Base-by-base conservation (phyloP, 2,888 invertebrate species). In the Neria commutata region DNA sequence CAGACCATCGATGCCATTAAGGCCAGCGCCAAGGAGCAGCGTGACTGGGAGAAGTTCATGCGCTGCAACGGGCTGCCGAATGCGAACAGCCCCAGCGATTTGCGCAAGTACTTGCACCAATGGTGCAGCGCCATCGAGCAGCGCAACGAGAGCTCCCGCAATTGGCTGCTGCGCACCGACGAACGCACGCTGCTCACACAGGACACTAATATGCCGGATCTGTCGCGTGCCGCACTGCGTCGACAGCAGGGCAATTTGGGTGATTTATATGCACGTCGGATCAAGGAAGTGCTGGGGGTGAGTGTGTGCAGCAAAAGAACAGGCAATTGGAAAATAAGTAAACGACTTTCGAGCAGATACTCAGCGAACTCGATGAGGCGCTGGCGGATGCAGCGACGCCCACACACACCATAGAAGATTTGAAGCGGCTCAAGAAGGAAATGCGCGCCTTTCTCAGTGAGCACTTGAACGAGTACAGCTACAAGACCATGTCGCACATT, bases 41-140 rank as follows among this genome's bases (percentile, higher is more conserved):
- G 67, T 10, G 81, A 81, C 48, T 82, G 82, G 82, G 78, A 80
- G 54, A 78, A 77, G 58, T 82, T 74, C 54, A 82, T 82, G 81
- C 78, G 81, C 4, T 82, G 82, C 70, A 80, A 82, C 56, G 81
- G 82, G 2, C 66, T 82, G 5, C 82, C 82, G 2, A 79, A 76
- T 65, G 75, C 80, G 2, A 75, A 73, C 46, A 77, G 79, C 63
- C 81, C 82, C 6, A 78, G 81, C 54, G 82, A 82, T 64, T 66
- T 82, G 49, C 72, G 82, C 4, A 81, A 79, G 54, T 82, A 82
- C 60, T 74, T 82, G 25, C 80, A 82, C 63, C 79, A 81, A 66
- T 82, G 82, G 82, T 70, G 70, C 34, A 67, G 67, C 45, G 76
- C 76, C 54, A 75, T 75, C 3, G 70, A 74, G 23, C 56, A 66